Evolutionary conservation across 2,888 invertebrate species (phyloP).

Genomic region (Sabatieria punctata): DNA sequence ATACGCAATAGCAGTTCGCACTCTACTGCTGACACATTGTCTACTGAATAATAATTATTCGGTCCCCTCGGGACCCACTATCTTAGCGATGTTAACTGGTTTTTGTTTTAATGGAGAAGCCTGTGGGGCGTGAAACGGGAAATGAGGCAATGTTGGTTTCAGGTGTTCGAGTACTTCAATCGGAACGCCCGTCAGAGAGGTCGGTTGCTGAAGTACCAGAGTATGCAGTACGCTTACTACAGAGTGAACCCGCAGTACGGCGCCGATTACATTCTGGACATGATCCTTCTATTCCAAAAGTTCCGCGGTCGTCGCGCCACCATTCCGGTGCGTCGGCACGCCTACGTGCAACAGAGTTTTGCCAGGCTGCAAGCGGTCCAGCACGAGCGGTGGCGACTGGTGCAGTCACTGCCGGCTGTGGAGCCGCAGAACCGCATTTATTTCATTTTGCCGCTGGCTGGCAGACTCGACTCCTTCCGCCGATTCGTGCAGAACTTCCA

Average conservation of each 20-base stretch:
- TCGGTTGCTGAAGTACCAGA: constrained; percentile 80
- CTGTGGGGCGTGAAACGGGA: no score
- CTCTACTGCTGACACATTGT: no score
- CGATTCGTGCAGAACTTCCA: constrained; percentile 71
- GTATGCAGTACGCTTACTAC: constrained; percentile 79
- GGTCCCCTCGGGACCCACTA: no score
- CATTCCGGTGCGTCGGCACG: constrained; percentile 77
- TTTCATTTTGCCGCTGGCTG: constrained; percentile 70
- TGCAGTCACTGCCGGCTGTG: neutral
- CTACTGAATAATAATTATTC: no score
- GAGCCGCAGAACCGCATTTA: constrained; percentile 22
- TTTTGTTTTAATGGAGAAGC: no score
- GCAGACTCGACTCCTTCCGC: constrained; percentile 57
- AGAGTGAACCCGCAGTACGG: constrained; percentile 67
- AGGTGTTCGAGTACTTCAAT: constrained; percentile 37
- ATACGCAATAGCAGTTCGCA: no score
- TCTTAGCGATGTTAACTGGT: no score
- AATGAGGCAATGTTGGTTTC: no score
- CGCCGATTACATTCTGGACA: constrained; percentile 74
- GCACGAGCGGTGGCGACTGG: constrained; percentile 13
- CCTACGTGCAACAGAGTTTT: constrained; percentile 80
- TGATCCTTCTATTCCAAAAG: constrained; percentile 63
- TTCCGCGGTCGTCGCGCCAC: constrained; percentile 88
- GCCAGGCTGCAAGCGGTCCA: constrained; percentile 40
- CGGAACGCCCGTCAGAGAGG: constrained; percentile 35